Conservation (phyloP, 2,797 vertebrate species). For the Molossus molossus region DNA sequence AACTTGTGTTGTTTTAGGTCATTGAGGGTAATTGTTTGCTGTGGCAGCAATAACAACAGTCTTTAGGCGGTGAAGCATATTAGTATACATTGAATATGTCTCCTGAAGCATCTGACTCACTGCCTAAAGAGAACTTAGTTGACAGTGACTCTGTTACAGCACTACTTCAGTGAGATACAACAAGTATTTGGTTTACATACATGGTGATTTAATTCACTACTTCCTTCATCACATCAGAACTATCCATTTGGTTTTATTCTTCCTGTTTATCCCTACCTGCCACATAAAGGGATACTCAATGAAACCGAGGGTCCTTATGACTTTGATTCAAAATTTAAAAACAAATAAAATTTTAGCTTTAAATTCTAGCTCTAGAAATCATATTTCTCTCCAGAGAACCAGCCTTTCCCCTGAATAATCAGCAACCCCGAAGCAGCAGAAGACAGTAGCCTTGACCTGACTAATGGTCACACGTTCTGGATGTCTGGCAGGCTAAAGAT, state of each 20-base stretch:
- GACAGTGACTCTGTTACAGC: background rate
- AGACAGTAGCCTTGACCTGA: background rate
- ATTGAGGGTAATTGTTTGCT: background rate
- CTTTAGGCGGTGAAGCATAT: background rate
- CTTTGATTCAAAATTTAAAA: background rate
- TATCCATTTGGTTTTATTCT: background rate
- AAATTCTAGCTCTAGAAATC: background rate
- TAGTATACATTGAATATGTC: background rate
- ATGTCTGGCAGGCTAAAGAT: background rate
- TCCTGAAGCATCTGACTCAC: background rate
- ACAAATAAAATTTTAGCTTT: background rate
- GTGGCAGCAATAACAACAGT: background rate
- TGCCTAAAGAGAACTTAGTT: background rate
- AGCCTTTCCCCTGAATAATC: background rate
- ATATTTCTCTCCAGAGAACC: background rate
- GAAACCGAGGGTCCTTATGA: background rate
- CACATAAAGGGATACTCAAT: background rate
- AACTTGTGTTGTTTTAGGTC: background rate
- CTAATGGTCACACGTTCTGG: background rate
- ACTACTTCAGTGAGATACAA: background rate
- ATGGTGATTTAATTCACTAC: constrained; percentile 1
- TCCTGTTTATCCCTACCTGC: background rate
- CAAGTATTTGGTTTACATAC: background rate
- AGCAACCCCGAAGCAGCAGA: background rate
- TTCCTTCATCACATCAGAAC: constrained; percentile 3